Conservation (phyloP, 2,888 invertebrate species). For the Ectemnius continuus region DNA sequence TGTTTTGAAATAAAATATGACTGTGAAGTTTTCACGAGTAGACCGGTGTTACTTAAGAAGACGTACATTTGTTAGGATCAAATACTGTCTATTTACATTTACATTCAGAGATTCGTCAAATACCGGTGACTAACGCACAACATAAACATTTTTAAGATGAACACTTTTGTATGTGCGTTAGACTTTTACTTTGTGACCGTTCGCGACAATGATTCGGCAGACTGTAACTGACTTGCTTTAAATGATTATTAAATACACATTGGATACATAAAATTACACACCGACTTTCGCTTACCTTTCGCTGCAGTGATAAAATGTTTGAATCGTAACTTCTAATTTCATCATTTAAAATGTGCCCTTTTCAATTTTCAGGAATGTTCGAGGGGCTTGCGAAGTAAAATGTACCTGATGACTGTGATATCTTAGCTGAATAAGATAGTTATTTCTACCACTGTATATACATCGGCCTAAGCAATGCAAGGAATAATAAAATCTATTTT, state of each 20-base stretch:
- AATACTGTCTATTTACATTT: conserved; percentile 45
- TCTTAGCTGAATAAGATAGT: conserved; percentile 51
- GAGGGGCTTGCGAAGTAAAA: conserved; percentile 58
- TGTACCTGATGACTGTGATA: conserved; percentile 76
- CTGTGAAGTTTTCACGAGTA: conserved; percentile 30
- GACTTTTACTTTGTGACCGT: conserved; percentile 70
- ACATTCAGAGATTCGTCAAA: conserved; percentile 44
- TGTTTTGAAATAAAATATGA: conserved; percentile 52
- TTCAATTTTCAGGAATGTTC: conserved; percentile 69
- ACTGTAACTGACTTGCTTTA: conserved; percentile 74
- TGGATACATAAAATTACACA: conserved; percentile 64
- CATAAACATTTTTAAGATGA: conserved; percentile 55
- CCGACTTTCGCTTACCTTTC: conserved; percentile 65
- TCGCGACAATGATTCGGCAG: conserved; percentile 65
- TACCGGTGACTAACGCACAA: conserved; percentile 59
- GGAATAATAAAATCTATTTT: conserved; percentile 51
- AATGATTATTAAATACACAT: conserved; percentile 69
- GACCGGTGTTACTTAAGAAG: conserved; percentile 25
- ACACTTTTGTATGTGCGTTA: conserved; percentile 62
- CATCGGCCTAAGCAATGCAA: conserved; percentile 11
- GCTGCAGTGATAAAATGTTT: conserved; percentile 27
- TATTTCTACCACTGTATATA: conserved; percentile 40
- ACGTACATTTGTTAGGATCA: conserved; percentile 40
- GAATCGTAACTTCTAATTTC: conserved; percentile 22
- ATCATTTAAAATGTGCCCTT: conserved; percentile 49